These are phyloP conservation scores for Chrysemys picta DNA, from an alignment of 2,113 vertebrate species.

Conservation along the genomic window DNA sequence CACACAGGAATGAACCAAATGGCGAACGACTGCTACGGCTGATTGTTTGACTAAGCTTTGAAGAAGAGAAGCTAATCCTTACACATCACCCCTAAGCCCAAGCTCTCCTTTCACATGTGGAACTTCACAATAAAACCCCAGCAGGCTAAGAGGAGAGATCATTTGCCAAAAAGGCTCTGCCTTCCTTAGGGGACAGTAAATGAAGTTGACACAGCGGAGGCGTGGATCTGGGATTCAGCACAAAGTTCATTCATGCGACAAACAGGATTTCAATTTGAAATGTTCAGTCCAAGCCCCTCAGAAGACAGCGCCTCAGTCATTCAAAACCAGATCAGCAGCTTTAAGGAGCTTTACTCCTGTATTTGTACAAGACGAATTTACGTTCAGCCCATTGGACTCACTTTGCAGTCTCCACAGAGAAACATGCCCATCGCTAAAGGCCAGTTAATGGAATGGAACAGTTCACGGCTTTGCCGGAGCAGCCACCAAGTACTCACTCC, in stretches of 20 bases:
- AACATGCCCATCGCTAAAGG: background rate
- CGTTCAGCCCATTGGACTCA: accelerated
- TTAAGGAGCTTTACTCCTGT: background rate
- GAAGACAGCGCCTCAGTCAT: background rate
- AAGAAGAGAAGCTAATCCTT: background rate
- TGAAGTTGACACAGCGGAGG: background rate
- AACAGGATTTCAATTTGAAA: background rate
- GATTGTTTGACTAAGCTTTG: too few species aligned
- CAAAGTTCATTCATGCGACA: background rate
- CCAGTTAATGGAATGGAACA: accelerated
- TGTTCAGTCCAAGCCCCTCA: background rate
- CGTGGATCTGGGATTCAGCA: background rate
- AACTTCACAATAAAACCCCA: background rate
- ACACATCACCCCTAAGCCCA: background rate
- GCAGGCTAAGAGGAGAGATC: background rate
- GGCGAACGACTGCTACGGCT: too few species aligned
- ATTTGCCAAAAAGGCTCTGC: background rate
- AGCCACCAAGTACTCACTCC: background rate
- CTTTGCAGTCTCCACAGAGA: background rate
- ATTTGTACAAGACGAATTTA: background rate
- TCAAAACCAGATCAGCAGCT: background rate
- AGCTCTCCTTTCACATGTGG: background rate
- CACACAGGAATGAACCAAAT: too few species aligned
- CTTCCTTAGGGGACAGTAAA: background rate
- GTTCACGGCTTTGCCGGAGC: background rate